Conservation (phyloP, 2,113 vertebrate genomes). For the Penelope pileata region DNA sequence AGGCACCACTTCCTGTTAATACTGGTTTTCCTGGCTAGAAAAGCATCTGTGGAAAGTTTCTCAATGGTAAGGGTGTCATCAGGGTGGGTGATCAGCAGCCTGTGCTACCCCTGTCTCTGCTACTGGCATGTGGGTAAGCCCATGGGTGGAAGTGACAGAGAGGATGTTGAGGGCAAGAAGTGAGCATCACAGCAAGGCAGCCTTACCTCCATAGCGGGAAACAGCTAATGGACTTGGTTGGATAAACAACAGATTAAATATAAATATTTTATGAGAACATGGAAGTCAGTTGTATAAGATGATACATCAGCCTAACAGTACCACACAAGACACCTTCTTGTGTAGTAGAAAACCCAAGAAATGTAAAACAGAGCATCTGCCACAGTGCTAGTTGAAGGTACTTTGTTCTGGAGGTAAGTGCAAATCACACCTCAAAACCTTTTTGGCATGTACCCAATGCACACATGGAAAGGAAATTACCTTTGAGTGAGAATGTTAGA, state of each 20-base stretch:
- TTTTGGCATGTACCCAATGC: background rate
- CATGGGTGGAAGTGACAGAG: background rate
- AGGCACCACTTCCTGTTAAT: background rate
- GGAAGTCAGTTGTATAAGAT: background rate
- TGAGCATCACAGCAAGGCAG: background rate
- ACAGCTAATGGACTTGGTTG: background rate
- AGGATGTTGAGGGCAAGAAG: background rate
- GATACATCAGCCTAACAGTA: background rate
- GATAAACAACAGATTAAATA: background rate
- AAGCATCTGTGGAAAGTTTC: background rate
- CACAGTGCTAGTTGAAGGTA: background rate
- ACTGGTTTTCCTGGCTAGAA: background rate
- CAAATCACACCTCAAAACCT: background rate
- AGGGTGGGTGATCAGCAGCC: background rate
- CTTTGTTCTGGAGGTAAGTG: background rate
- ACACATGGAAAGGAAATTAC: background rate
- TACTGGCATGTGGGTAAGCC: background rate
- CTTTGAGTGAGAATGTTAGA: background rate
- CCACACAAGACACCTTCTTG: background rate
- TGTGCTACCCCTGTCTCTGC: background rate
- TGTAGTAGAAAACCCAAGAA: background rate
- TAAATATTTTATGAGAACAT: background rate
- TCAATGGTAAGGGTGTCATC: too few species aligned
- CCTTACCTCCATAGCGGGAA: background rate
- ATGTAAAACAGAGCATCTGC: background rate